A percentile compares a stretch with the other conserved stretches of the same genome.
Evolutionary conservation across 2,888 invertebrate genomes (phyloP).

Genomic region (Mythimna vitellina): DNA sequence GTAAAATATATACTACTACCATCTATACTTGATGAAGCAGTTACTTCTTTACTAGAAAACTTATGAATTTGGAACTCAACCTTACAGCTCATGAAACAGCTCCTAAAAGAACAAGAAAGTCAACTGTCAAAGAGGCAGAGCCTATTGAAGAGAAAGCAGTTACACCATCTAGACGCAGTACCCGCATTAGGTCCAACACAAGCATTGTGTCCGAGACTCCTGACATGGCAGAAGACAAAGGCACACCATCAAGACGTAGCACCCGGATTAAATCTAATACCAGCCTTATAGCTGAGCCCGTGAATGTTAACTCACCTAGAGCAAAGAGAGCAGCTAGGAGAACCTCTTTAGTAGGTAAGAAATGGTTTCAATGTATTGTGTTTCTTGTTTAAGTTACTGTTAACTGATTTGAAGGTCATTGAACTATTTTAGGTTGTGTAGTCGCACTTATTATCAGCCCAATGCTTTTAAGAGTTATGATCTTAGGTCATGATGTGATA

Average conservation of each 20-base stretch:
- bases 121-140: conserved; percentile 75
- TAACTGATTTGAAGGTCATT: neutral
- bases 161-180: conserved; percentile 82
- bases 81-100: conserved; percentile 70
- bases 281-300: conserved; percentile 78
- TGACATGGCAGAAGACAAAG: conserved; percentile 65
- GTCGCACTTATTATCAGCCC: neutral
- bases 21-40: too few relatives aligned
- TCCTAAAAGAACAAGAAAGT: conserved; percentile 74
- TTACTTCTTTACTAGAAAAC: neutral
- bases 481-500: neutral
- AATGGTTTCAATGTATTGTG: neutral
- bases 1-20: too few relatives aligned
- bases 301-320: conserved; percentile 79
- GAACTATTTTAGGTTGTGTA: neutral
- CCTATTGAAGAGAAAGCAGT: conserved; percentile 71
- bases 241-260: conserved; percentile 79
- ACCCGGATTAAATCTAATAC: conserved; percentile 69
- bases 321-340: conserved; percentile 84
- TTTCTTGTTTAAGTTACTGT: neutral
- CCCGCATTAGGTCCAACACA: conserved; percentile 80
- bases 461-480: neutral
- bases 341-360: conserved; percentile 81
- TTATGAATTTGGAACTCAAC: conserved; percentile 1
- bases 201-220: conserved; percentile 78